Evolutionary conservation across 2,888 invertebrate species (phyloP).

Genomic region (Stenotaenia linearis): DNA sequence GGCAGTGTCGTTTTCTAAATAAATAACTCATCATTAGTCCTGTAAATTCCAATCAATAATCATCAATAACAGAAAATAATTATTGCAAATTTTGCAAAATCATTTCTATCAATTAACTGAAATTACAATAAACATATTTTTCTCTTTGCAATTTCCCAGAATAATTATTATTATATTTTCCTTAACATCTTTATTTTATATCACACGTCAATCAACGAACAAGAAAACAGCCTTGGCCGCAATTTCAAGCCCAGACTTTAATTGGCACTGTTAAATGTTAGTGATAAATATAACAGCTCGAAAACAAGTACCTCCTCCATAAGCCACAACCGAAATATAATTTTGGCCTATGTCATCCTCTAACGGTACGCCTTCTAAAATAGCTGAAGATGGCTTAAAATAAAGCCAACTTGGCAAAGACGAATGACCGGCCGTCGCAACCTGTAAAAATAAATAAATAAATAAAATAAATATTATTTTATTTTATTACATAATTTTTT

Average conservation of each 20-base stretch:
- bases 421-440: conserved; percentile 39
- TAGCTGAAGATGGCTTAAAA: conserved; percentile 63
- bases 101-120: too few species aligned
- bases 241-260: too few species aligned
- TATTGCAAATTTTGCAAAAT: not conserved
- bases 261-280: not conserved
- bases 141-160: not conserved
- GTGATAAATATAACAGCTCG: too few species aligned
- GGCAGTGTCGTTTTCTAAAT: conserved; percentile 44
- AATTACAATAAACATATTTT: too few species aligned
- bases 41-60: too few species aligned
- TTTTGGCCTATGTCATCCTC: conserved; percentile 62
- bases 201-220: too few species aligned
- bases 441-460: conserved; percentile 37
- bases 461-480: not conserved
- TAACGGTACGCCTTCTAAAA: conserved; percentile 68
- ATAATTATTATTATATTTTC: not conserved
- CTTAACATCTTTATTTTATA: too few species aligned
- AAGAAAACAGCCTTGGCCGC: too few species aligned
- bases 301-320: conserved; percentile 37
- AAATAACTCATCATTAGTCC: not conserved
- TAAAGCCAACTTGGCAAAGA: conserved; percentile 62
- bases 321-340: conserved; percentile 49
- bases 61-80: too few species aligned
- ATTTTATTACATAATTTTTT: not conserved